Evolutionary conservation across 2,797 vertebrate genomes (phyloP), one percentile per base, ranked within the genome.

Genomic region (Miichthys miiuy): DNA sequence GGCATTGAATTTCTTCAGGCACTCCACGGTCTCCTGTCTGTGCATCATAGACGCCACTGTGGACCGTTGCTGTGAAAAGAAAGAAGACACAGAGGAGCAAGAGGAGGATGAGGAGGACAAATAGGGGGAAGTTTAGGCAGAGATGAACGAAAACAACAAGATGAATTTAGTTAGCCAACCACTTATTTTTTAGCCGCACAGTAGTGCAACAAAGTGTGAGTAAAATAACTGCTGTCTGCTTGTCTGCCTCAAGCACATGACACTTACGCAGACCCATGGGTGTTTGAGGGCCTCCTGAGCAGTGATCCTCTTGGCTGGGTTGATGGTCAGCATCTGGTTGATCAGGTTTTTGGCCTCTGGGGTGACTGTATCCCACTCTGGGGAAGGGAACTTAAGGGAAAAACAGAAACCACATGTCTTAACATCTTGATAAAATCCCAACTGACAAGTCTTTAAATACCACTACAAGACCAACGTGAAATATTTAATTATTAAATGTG

Each of bases 41-140:
- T 99, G 98, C 98, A 99, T 99, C 97, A 99, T 98, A 51, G 98
- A 99, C 21, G 98, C 98, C 95, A 99, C 98, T 0, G 98, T 99
- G 58, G 98, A 99, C 69, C 98, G 98, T 99, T 99, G 98, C 98
- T 98, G 87, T 17, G 41, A 38, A 64, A 47, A 48, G 5, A 34
- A 79, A 46, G 42, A 60, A 34, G n/a, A 72, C 20, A 6, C 38
- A 9, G 23, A 66, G 23, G 11, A 68, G 38, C 0, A 47, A 30
- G 46, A 60, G n/a, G 55, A 61, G 20, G 27, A 76, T 25, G 47
- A 41, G 1, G 17, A 51, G 18, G n/a, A 68, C 18, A 56, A 73
- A 46, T 1, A 44, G 13, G 44, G 1, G 9, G 1, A 72, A 4
- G 18, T 62, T 68, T 13, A 72, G 1, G 7, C 21, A 17, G 21